phyloP scores from a whole-genome alignment of 2,113 vertebrate genomes.

The Crypturellus undulatus region DNA sequence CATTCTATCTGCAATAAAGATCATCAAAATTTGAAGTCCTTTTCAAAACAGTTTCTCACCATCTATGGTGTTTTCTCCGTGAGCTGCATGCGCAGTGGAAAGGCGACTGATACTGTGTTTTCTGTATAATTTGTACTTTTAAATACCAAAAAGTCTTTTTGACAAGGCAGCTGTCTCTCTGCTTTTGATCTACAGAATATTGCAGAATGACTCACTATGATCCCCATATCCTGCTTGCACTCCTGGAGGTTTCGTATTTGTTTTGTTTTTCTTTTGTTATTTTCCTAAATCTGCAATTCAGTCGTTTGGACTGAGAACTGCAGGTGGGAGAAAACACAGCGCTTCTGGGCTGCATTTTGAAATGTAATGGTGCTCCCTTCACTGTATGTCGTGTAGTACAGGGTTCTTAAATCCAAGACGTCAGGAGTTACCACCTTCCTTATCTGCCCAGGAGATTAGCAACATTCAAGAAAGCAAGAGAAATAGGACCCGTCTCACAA shows the following conservation, averaged over 20 bases:
- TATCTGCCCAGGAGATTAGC: not conserved
- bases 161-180: not conserved
- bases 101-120: not conserved
- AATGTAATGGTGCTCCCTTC: constrained; percentile 25
- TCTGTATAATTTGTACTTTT: not conserved
- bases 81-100: not conserved
- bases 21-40: not conserved
- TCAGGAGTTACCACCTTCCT: not conserved
- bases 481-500: constrained; percentile 33
- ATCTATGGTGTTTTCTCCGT: not conserved
- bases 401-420: not conserved
- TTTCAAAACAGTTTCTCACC: not conserved
- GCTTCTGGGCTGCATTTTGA: constrained; percentile 10
- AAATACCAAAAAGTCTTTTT: not conserved
- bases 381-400: not conserved
- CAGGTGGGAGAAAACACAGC: not conserved
- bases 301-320: not conserved
- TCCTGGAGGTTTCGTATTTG: not conserved
- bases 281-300: constrained; percentile 24
- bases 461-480: not conserved
- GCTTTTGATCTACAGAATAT: not conserved
- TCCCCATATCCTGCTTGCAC: not conserved
- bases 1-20: not conserved
- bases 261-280: not conserved
- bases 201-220: not conserved